Evolutionary conservation across 2,113 vertebrate species (phyloP).

Genomic region (Apodemus speciosus): DNA sequence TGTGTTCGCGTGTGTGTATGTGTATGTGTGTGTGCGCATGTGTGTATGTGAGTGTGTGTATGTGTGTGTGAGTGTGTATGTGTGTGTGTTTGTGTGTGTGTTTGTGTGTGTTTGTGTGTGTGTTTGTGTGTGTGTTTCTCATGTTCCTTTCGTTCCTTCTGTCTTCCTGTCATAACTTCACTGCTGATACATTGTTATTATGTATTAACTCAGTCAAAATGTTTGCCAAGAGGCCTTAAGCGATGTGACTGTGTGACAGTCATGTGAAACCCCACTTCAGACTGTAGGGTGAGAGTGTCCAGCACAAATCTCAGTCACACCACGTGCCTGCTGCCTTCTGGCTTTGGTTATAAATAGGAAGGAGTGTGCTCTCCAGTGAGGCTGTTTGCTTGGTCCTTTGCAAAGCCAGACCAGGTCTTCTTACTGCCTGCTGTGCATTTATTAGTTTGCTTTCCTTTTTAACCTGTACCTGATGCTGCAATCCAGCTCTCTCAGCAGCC

Average conservation of each 20-base stretch:
- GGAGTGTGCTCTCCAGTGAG: neutral
- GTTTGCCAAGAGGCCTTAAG: neutral
- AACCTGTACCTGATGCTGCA: neutral
- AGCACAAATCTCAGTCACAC: neutral
- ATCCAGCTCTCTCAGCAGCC: neutral
- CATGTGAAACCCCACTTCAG: neutral
- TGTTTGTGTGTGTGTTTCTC: neutral
- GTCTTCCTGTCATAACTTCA: neutral
- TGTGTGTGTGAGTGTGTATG: too few species aligned
- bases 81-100: neutral
- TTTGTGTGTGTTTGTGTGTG: too few species aligned
- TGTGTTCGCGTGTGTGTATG: too few species aligned
- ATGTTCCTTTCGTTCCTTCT: neutral
- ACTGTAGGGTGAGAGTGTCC: neutral
- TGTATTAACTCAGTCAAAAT: neutral
- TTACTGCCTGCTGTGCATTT: neutral
- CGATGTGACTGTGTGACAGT: neutral
- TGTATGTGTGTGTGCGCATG: too few species aligned
- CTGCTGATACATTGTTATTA: neutral
- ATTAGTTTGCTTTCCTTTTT: constrained; percentile 10
- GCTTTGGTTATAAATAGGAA: constrained; percentile 36
- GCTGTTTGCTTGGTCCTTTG: constrained; percentile 28
- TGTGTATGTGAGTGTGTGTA: too few species aligned
- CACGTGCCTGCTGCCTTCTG: neutral
- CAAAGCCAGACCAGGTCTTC: neutral